These are phyloP conservation scores for Aleiodes testaceus DNA, from an alignment of 2,888 invertebrate species.

Conservation along the genomic window DNA sequence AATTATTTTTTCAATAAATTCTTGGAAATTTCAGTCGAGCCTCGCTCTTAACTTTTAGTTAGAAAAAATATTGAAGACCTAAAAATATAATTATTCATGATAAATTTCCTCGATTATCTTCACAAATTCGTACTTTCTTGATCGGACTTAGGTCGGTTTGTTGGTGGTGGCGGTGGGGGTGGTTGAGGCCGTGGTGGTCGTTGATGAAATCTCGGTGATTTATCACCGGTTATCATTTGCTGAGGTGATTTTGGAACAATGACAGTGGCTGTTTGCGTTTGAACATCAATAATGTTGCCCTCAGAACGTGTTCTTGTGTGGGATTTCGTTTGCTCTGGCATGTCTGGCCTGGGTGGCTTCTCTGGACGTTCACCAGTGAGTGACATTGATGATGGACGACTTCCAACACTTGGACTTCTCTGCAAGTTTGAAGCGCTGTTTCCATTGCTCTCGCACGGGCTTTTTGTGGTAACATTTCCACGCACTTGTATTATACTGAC, in stretches of 20 bases:
- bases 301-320: slow-evolving; percentile 75
- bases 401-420: slow-evolving; percentile 71
- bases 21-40: too few relatives aligned
- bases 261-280: slow-evolving; percentile 66
- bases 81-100: not conserved
- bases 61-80: slow-evolving; percentile 28
- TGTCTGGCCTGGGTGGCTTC: slow-evolving; percentile 57
- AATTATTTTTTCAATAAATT: too few relatives aligned
- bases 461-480: slow-evolving; percentile 57
- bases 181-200: slow-evolving; percentile 69
- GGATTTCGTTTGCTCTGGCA: slow-evolving; percentile 63
- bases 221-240: slow-evolving; percentile 57
- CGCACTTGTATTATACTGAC: slow-evolving; percentile 81
- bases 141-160: slow-evolving; percentile 63
- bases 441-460: slow-evolving; percentile 63
- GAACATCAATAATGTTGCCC: slow-evolving; percentile 77
- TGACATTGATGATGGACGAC: slow-evolving; percentile 68
- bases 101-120: slow-evolving; percentile 12
- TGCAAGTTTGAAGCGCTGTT: slow-evolving; percentile 70
- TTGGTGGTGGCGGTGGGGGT: slow-evolving; percentile 70
- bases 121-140: slow-evolving; percentile 71
- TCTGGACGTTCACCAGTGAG: slow-evolving; percentile 64
- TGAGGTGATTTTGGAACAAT: slow-evolving; percentile 63
- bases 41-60: slow-evolving; percentile 5
- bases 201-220: slow-evolving; percentile 66